Evolutionary conservation across 1,140 invertebrate genomes (phyloP), one percentile per base, ranked within the genome.

Genomic region (Brachionus plicatilis): DNA sequence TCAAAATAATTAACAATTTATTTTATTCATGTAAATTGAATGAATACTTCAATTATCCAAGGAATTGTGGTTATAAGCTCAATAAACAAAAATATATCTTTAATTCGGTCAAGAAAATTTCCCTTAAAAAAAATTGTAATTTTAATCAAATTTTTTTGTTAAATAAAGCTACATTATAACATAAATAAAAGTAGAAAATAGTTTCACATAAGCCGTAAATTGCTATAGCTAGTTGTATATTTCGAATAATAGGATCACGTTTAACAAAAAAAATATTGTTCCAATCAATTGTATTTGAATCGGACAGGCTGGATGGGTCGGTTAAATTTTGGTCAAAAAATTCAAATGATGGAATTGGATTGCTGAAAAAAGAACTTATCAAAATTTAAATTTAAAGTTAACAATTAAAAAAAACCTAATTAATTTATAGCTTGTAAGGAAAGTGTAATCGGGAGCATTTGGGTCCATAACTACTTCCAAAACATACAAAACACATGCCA

Each of bases 401-500:
- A 14, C 20, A 0, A 72, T 72, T 72, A 37, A 68, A 14, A 47
- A 20, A 41, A 43, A 72, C 68, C 41, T 72, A 3, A 72, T 41
- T 72, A 72, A 43, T 20, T 72, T 72, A 11, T 72, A 41, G 43
- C 37, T 72, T 3, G 27, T 24, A 24, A 33, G 47, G 9, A 47
- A 50, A 12, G 43, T 20, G 14, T 76, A 76, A 50, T 27, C 17
- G 3, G 72, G 27, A 24, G 27, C 72, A 24, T 20, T 24, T 4
- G 50, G 50, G 90, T 97, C 95, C 86, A 93, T 93, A 87, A 95
- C 92, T 47, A 97, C 95, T 87, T 95, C 92, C 88, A 95, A 92
- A 91, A 96, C 95, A 91, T 97, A 97, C 87, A 97, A 92, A 88
- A 95, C 92, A 90, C 95, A 97, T 90, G 95, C 94, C 87, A 96